Evolutionary conservation across 2,888 invertebrate species (phyloP).

Genomic region (Polietes domitor): DNA sequence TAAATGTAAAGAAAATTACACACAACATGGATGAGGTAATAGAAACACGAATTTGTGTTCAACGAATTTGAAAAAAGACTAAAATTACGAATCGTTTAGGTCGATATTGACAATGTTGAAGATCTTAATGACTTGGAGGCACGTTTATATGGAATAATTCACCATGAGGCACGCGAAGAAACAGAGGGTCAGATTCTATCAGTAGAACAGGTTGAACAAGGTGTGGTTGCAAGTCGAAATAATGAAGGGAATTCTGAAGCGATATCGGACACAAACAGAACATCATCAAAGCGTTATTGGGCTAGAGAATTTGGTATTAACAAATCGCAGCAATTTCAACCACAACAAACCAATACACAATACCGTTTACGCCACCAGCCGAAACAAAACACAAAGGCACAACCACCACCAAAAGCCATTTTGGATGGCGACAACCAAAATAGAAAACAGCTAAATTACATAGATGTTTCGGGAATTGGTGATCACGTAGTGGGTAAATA

Average conservation of each 20-base stretch:
- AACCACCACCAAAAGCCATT: not conserved
- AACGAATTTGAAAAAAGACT: too few relatives aligned
- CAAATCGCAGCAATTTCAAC: not conserved
- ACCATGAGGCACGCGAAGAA: conserved; percentile 72
- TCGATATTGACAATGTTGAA: conserved; percentile 70
- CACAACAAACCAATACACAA: not conserved
- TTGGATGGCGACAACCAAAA: not conserved
- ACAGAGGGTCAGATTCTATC: too few relatives aligned
- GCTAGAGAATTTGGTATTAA: conserved; percentile 33
- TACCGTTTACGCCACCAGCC: not conserved
- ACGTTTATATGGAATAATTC: conserved; percentile 78
- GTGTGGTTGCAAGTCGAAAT: conserved; percentile 69
- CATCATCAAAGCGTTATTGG: conserved; percentile 70
- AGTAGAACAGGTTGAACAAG: conserved; percentile 50
- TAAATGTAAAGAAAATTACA: too few relatives aligned
- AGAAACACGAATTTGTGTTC: too few relatives aligned
- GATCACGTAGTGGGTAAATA: not conserved
- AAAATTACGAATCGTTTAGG: too few relatives aligned
- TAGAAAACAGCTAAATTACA: not conserved
- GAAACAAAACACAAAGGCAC: not conserved
- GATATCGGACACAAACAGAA: conserved; percentile 43
- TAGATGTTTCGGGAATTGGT: not conserved
- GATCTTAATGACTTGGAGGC: conserved; percentile 78
- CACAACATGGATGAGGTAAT: too few relatives aligned
- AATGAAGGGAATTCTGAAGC: conserved; percentile 72